A percentile compares a stretch with the other conserved stretches of the same genome.
These are phyloP conservation scores for Bufo gargarizans DNA, from an alignment of 2,113 vertebrate species.

Conservation along the genomic window DNA sequence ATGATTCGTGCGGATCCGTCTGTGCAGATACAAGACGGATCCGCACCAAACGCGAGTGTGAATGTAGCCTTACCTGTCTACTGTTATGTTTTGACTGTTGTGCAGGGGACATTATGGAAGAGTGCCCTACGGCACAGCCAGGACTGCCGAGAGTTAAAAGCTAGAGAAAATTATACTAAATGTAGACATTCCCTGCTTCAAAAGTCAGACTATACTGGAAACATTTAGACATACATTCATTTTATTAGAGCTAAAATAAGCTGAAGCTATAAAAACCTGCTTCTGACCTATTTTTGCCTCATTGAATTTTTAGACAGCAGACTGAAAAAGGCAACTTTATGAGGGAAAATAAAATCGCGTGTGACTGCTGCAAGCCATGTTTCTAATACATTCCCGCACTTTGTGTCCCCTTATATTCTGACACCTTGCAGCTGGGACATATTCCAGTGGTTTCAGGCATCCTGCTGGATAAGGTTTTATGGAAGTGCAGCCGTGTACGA, in stretches of 20 bases:
- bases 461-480: conserved; percentile 5
- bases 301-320: neutral
- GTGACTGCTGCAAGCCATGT: neutral
- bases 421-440: conserved; percentile 31
- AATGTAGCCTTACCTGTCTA: too few species aligned
- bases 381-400: too few species aligned
- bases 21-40: too few species aligned
- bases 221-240: neutral
- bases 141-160: neutral
- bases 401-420: conserved; percentile 5
- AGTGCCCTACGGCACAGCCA: neutral
- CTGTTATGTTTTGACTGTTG: too few species aligned
- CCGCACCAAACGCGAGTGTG: too few species aligned
- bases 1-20: too few species aligned
- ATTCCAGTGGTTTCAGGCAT: conserved; percentile 1
- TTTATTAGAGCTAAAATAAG: conserved; percentile 4
- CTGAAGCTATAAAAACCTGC: neutral
- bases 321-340: neutral
- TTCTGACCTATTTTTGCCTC: conserved; percentile 19
- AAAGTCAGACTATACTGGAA: neutral
- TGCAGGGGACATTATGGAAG: neutral
- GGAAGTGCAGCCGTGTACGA: neutral
- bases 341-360: neutral
- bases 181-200: neutral
- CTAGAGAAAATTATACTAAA: neutral